phyloP scores from a whole-genome alignment of 2,113 vertebrate species.

The Callocephalon fimbriatum region DNA sequence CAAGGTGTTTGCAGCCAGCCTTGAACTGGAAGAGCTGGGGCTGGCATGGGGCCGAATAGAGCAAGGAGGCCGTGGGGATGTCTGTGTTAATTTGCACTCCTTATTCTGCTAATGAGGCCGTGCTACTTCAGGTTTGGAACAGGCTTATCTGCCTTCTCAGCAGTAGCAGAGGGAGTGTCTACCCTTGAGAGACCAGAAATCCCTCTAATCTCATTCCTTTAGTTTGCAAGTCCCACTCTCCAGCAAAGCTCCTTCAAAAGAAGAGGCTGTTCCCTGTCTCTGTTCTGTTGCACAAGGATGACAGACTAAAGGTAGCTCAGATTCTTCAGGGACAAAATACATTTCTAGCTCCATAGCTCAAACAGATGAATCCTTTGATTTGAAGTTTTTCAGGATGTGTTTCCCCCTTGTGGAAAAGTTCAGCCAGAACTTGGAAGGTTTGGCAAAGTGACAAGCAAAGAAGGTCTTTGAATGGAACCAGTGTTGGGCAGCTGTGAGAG shows the following conservation, averaged over 20 bases:
- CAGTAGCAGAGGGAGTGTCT: not conserved
- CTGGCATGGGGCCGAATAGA: not conserved
- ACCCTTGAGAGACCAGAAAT: not conserved
- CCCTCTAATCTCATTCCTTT: not conserved
- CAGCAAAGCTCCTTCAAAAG: not conserved
- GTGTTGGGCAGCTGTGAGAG: not conserved
- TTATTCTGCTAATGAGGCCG: not conserved
- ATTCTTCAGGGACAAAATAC: not conserved
- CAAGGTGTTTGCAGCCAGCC: not conserved
- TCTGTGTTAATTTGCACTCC: not conserved
- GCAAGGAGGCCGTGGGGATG: rapidly evolving
- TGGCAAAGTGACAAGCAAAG: not conserved
- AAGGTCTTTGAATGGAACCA: not conserved
- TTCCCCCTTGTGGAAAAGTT: not conserved
- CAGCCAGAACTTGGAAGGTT: not conserved
- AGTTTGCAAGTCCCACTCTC: not conserved
- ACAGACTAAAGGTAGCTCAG: not conserved
- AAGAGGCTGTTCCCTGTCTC: not conserved
- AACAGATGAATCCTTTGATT: not conserved
- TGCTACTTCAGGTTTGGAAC: not conserved
- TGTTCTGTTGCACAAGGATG: not conserved
- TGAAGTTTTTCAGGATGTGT: not conserved
- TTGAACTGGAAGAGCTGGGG: not conserved
- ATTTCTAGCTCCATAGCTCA: not conserved
- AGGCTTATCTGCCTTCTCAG: not conserved